phyloP scores from a whole-genome alignment of 2,888 invertebrate genomes.

The Melitaea athalia region DNA sequence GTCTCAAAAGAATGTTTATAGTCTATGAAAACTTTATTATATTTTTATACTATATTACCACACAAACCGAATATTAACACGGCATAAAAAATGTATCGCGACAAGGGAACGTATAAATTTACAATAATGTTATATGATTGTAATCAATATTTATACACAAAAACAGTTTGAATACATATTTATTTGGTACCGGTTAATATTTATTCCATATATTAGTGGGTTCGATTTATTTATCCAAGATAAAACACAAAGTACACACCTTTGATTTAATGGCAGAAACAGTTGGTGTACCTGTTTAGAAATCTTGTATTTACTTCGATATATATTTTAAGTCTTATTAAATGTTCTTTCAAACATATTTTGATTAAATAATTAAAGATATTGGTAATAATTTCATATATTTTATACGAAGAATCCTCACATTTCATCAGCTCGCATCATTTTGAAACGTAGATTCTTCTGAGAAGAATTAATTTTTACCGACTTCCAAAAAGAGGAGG shows the following conservation, averaged over 20 bases:
- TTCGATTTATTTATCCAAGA: not conserved
- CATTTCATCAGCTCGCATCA: too few relatives aligned
- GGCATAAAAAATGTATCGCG: not conserved
- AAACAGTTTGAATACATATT: conserved; percentile 2
- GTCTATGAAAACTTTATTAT: too few relatives aligned
- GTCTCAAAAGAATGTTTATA: too few relatives aligned
- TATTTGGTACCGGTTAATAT: not conserved
- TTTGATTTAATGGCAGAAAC: conserved; percentile 5
- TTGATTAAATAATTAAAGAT: too few relatives aligned
- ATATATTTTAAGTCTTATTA: not conserved
- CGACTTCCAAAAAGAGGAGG: too few relatives aligned
- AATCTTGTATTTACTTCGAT: not conserved
- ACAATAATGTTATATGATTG: not conserved
- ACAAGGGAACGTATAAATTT: not conserved
- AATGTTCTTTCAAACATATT: not conserved
- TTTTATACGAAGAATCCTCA: too few relatives aligned
- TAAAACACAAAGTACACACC: conserved; percentile 5
- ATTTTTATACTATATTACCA: too few relatives aligned
- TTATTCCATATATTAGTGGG: not conserved
- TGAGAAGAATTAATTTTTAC: too few relatives aligned
- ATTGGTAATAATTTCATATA: too few relatives aligned
- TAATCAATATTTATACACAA: not conserved
- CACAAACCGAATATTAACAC: too few relatives aligned
- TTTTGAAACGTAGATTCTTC: too few relatives aligned
- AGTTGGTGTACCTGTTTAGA: conserved; percentile 7